These are phyloP conservation scores for Acipenser oxyrinchus DNA, from an alignment of 2,797 vertebrate species.

Conservation along the genomic window DNA sequence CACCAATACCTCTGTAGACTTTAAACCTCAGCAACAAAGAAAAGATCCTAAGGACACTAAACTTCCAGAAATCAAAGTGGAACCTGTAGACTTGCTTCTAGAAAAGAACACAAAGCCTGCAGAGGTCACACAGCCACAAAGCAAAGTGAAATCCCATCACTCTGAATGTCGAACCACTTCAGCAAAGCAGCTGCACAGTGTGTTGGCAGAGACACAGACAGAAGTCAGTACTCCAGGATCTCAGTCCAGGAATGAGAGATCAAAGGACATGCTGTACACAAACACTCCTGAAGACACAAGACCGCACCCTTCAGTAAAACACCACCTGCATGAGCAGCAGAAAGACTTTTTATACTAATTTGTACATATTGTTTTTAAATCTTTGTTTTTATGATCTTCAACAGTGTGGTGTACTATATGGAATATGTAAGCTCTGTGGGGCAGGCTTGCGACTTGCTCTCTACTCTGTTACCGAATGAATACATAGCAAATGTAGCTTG, in stretches of 20 bases:
- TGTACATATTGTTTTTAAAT: conserved; percentile 75
- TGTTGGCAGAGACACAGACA: conserved; percentile 38
- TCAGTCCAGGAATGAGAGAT: conserved; percentile 56
- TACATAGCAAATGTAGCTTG: conserved; percentile 70
- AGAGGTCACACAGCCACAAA: conserved; percentile 50
- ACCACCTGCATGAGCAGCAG: conserved; percentile 68
- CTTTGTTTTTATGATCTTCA: conserved; percentile 41
- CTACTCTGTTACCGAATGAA: conserved; percentile 60
- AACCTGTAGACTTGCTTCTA: conserved; percentile 43
- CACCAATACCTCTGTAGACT: conserved; percentile 47
- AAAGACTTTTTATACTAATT: conserved; percentile 80
- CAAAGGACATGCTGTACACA: conserved; percentile 62
- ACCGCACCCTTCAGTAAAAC: conserved; percentile 57
- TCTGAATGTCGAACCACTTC: conserved; percentile 57
- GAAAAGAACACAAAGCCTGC: conserved; percentile 44
- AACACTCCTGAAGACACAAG: conserved; percentile 62
- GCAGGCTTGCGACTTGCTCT: conserved; percentile 56
- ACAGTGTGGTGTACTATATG: conserved; percentile 68
- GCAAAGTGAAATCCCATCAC: conserved; percentile 52
- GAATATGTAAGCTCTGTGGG: conserved; percentile 57
- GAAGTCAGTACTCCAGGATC: conserved; percentile 35
- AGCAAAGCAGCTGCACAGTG: conserved; percentile 53
- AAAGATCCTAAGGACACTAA: conserved; percentile 40
- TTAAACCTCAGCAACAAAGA: conserved; percentile 42
- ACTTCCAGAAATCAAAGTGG: conserved; percentile 53